These are phyloP conservation scores for Anorthoa munda DNA, from an alignment of 2,888 invertebrate species.

Conservation along the genomic window DNA sequence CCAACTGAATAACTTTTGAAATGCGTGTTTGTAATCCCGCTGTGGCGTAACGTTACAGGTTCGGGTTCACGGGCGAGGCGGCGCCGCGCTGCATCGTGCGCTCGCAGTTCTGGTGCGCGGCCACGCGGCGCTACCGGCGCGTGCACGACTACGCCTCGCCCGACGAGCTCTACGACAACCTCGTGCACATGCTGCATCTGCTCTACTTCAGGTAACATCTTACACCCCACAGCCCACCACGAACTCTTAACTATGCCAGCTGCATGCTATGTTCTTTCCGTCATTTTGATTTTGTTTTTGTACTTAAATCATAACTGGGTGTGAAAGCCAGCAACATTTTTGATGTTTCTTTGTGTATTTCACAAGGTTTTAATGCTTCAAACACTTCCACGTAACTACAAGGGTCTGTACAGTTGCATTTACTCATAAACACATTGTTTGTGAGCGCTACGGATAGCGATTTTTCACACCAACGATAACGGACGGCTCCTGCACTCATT, in stretches of 20 bases:
- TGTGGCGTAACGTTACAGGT: slow-evolving; percentile 89
- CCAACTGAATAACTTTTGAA: too few species aligned
- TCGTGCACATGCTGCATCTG: slow-evolving; percentile 96
- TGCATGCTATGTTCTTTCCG: too few species aligned
- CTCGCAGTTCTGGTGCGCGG: slow-evolving; percentile 93
- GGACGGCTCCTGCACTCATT: neutral
- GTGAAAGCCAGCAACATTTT: too few species aligned
- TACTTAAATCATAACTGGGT: too few species aligned
- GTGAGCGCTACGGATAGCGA: neutral
- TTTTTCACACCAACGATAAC: neutral
- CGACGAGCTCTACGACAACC: slow-evolving; percentile 95
- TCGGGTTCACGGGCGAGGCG: slow-evolving; percentile 97
- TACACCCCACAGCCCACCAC: neutral
- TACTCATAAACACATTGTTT: neutral
- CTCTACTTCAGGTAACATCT: slow-evolving; percentile 95
- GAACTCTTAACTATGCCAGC: too few species aligned
- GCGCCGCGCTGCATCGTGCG: slow-evolving; percentile 97
- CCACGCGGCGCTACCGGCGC: slow-evolving; percentile 91
- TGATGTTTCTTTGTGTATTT: too few species aligned
- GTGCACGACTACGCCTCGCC: slow-evolving; percentile 92
- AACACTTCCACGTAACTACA: neutral
- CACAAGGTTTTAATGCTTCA: too few species aligned
- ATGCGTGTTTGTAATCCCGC: too few species aligned
- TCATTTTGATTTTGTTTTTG: too few species aligned
- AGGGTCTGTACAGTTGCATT: neutral